These are phyloP conservation scores for Ophonus ardosiacus DNA, from an alignment of 2,888 invertebrate genomes.

Conservation along the genomic window DNA sequence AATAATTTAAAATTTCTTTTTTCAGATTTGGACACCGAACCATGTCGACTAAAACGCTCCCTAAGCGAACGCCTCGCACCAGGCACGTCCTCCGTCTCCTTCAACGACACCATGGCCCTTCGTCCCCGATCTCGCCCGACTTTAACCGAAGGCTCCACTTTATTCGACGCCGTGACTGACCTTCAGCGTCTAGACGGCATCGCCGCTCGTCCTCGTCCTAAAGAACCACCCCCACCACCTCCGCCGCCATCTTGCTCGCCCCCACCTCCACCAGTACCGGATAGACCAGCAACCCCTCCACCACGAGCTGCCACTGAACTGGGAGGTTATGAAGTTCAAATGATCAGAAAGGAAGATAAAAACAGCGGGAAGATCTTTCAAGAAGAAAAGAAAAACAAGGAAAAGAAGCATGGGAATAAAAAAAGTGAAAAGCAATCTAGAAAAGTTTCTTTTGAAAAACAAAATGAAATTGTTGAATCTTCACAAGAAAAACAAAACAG, in stretches of 20 bases:
- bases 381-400: constrained; percentile 34
- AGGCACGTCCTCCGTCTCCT: constrained; percentile 77
- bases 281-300: constrained; percentile 55
- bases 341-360: not conserved
- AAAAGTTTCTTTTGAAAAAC: constrained; percentile 20
- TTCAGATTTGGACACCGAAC: constrained; percentile 67
- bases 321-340: constrained; percentile 49
- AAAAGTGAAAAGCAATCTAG: constrained; percentile 11
- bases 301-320: constrained; percentile 50
- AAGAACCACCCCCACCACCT: constrained; percentile 77
- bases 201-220: constrained; percentile 72
- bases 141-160: constrained; percentile 66
- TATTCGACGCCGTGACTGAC: constrained; percentile 70
- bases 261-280: constrained; percentile 16
- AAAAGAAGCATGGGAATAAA: constrained; percentile 4
- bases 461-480: not conserved
- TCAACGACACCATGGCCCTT: constrained; percentile 89
- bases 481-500: constrained; percentile 23
- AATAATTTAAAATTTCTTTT: constrained; percentile 45
- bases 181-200: constrained; percentile 72
- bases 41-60: constrained; percentile 72
- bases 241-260: constrained; percentile 70
- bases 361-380: not conserved
- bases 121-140: constrained; percentile 77
- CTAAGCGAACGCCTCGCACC: constrained; percentile 74